Percentiles rank a stretch among this genome's conserved stretches.
Evolutionary conservation across 2,113 vertebrate genomes (phyloP).

Genomic region (Cavia aperea): DNA sequence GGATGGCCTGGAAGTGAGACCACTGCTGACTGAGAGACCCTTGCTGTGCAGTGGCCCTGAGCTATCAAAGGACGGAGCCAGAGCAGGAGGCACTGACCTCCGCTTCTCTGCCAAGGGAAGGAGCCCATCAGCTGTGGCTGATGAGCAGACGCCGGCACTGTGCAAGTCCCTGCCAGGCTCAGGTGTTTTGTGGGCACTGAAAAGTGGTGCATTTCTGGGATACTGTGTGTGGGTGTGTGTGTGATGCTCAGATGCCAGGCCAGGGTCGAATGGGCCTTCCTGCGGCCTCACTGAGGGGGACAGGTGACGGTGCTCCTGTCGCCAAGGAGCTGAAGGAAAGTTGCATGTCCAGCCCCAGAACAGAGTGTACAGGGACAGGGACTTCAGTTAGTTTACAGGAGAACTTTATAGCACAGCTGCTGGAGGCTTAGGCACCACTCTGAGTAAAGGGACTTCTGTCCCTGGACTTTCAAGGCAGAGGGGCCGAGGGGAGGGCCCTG

Average conservation of each 20-base stretch:
- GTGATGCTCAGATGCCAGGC: background rate
- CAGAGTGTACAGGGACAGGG: background rate
- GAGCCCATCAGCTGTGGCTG: too few relatives aligned
- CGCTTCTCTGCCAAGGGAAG: background rate
- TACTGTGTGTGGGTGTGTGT: background rate
- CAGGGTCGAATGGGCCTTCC: background rate
- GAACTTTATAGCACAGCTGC: background rate
- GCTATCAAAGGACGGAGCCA: background rate
- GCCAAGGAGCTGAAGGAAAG: background rate
- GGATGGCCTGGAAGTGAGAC: background rate
- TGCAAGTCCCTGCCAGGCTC: background rate
- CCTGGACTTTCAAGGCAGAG: background rate
- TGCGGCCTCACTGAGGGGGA: background rate
- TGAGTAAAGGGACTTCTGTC: background rate
- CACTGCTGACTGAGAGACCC: background rate
- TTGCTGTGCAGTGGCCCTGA: background rate
- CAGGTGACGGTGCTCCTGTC: background rate
- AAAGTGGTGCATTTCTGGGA: background rate
- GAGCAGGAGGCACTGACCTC: background rate
- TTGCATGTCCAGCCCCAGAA: background rate
- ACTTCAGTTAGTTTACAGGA: background rate
- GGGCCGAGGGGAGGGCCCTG: background rate
- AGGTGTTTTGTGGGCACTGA: background rate
- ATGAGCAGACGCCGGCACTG: background rate
- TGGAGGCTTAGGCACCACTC: background rate